Base-by-base conservation (phyloP, 2,888 invertebrate species). In the Microlaimidae sp. region DNA sequence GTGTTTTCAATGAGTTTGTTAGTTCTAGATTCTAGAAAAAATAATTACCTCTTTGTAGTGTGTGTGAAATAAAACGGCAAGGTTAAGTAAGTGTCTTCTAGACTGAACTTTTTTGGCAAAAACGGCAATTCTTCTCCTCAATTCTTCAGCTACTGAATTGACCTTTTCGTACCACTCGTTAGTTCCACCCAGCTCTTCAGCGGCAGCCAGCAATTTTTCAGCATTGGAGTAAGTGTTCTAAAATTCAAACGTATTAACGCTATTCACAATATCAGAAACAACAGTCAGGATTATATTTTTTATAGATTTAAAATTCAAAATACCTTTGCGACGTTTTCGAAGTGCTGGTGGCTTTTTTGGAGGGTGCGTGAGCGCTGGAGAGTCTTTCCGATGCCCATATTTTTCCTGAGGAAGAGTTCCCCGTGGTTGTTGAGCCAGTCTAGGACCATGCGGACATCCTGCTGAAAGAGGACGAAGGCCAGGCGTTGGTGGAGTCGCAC, bases 181-280 rank as follows among this genome's bases (percentile, higher is more conserved):
- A 1, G 90, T 88, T 57, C 86, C 81, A 1, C 92, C 92, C 62
- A 95, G 74, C 71, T 93, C 93, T 66, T 92, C 90, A 0, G 93
- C 93, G 0, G 93, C 93, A 0, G 88, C 83, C 49, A 95, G 77
- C 45, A 95, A 75, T 74, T 95, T 95, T 70, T 93, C 92, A 0
- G 93, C 93, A 76, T 95, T 95, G 55, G 92, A 92, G 69, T 95
- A 93, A 1, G 95, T 95, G 70, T 95, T 95, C 82, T 90, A 77
- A 1, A 76, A 73, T 3, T 7, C 17, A n/a, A 3, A 38, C 38
- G 10, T n/a, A 38, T 38, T 10, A 38, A n/a, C 10, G 38, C n/a
- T n/a, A n/a, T n/a, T n/a, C n/a, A n/a, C n/a, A n/a, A n/a, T n/a
- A n/a, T n/a, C n/a, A n/a, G n/a, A n/a, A n/a, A n/a, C n/a, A n/a